Base-by-base conservation (phyloP, 2,113 vertebrate species). In the Meleagris gallopavo region DNA sequence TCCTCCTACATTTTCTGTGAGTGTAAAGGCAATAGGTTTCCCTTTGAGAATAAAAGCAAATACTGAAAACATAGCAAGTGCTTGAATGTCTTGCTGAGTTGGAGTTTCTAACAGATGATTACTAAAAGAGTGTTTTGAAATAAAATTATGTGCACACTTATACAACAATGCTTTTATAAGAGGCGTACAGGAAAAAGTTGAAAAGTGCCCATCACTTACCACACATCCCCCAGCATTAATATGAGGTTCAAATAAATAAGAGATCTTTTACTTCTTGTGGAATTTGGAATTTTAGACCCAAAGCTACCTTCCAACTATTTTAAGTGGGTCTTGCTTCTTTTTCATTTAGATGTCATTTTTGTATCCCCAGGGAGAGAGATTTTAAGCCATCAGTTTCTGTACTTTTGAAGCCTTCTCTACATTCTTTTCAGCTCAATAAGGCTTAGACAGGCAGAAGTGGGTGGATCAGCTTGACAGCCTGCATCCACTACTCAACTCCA, bases 401-500 rank as follows among this genome's bases (percentile, higher is more conserved):
- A 66, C 67, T 83, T 79, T 46, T 69, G 71, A 92, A 95, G 73
- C 69, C 73, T 93, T 83, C 93, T 80, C 85, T 85, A 52, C 83
- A 77, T 90, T 87, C 79, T 80, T 80, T 94, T 86, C 65, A 50
- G 67, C 20, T 87, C 88, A 83, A 21, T 86, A 74, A 74, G 83
- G 79, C 77, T 93, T 66, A 89, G 81, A 75, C 29, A 93, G 90
- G 93, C 67, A 95, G 75, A 83, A 88, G 90, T 88, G 73, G 79
- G 94, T 38, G 83, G 90, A 86, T 78, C 57, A 86, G 69, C 67
- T 91, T 13, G 3, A 93, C 95, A 91, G 69, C 69, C 86, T 83
- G 90, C 79, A 95, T 70, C 83, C 79, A 85, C 45, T 36, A 16
- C 79, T 86, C n/a, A 20, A 40, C 46, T 91, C 58, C 88, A 89